Percentiles rank a stretch among this genome's conserved stretches.
Conservation (phyloP, 2,113 vertebrate species). For the Romanogobio albipinnatus region DNA sequence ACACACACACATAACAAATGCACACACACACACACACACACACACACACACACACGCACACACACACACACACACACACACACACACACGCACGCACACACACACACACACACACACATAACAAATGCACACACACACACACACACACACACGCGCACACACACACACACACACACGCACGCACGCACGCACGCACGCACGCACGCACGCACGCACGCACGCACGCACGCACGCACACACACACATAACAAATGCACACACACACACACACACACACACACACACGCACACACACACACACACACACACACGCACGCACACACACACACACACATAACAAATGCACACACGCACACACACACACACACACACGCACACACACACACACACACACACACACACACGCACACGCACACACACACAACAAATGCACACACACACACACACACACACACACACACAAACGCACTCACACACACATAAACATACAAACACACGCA, state of each 20-base stretch:
- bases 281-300: background rate
- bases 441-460: no score
- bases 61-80: background rate
- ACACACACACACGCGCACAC: background rate
- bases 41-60: background rate
- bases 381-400: background rate
- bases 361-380: background rate
- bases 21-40: background rate
- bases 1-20: background rate
- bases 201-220: background rate
- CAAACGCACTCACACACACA: no score
- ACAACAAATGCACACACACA: no score
- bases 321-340: background rate
- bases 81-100: background rate
- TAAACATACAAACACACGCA: no score
- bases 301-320: background rate
- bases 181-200: background rate
- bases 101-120: background rate
- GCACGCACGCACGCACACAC: background rate
- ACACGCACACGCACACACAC: no score
- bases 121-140: no score
- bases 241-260: background rate
- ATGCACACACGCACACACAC: background rate
- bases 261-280: background rate
- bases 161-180: background rate